Evolutionary conservation across 2,113 vertebrate species (phyloP), one percentile per base, ranked within the genome.

Genomic region (Raja brachyura): DNA sequence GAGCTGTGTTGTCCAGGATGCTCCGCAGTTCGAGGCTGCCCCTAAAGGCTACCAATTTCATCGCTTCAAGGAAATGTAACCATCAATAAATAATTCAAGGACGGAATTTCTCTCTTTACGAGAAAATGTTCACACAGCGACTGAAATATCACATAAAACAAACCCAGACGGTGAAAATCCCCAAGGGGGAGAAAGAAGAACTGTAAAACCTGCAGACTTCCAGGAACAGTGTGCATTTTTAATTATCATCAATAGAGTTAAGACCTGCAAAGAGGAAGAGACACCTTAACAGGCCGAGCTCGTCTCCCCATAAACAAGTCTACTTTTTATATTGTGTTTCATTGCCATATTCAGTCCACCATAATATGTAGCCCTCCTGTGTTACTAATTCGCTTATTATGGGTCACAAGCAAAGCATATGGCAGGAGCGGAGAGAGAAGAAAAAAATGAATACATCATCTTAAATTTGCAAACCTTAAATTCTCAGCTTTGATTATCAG

Each of bases 401-500:
- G 83, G 83, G 83, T 88, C 83, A 66, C 83, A 63, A 31, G 59
- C 28, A 88, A 66, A 88, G 83, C 83, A 88, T 66, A 88, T 66
- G 59, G 59, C 61, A 31, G 59, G n/a, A 16, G 28, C 8, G 63
- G 59, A 31, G 22, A 59, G 39, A 48, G 39, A 48, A 48, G 39
- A 48, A 48, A 48, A 48, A 48, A 48, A 48, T 88, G 83, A 88
- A 88, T 88, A 88, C 83, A 88, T 88, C 83, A 88, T 88, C 59
- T 88, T 88, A 88, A 88, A 88, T 88, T 88, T 88, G 83, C 83
- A 88, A 88, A 88, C 28, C 83, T 88, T 88, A 88, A 88, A 88
- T 63, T 88, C 83, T 88, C 83, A 88, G 83, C 83, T 88, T 88
- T 88, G 83, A 88, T 88, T 88, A 88, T 88, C 83, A 63, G 83